Evolutionary conservation across 2,797 vertebrate species (phyloP), one percentile per base, ranked within the genome.

Genomic region (Varecia variegata): DNA sequence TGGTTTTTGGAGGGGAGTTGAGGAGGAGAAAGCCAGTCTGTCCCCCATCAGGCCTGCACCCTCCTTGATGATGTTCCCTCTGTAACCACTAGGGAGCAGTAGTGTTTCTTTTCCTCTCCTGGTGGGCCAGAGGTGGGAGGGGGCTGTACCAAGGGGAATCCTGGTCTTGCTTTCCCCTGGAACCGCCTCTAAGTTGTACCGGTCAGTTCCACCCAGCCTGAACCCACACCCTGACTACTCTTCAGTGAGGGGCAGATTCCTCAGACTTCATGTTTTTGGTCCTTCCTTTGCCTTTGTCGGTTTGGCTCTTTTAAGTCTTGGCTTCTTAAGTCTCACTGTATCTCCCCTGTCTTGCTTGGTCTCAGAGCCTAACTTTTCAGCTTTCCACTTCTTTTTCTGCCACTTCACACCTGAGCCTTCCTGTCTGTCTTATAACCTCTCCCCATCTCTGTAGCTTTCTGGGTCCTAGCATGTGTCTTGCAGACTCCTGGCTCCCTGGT

Each of bases 31-130:
- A 96, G 52, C 15, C 52, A 15, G 2, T 90, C 12, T 43, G 23
- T 4, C 5, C 17, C 15, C 3, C 2, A 1, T 52, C 5, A 20
- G 60, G 40, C 50, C 45, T 32, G 13, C 25, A 70, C 40, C n/a
- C 23, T 40, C 47, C 27, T 62, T 27, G 17, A 21, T 43, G 83
- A 21, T 74, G 45, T 94, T 95, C 92, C 68, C 47, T 56, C 54
- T 9, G 4, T 62, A 54, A 79, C 95, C 96, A 92, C 92, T 56
- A 90, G 97, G 93, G 89, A 1, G 90, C 76, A 94, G 86, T 88
- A 58, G 71, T 93, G 91, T 77, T 60, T 71, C 90, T 94, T 76
- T 85, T 68, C 74, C 4, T 11, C 35, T 54, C 40, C 70, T 38
- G 62, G 35, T 25, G 2, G 0, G 7, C 54, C 13, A 9, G 45